Evolutionary conservation across 1,140 invertebrate genomes (phyloP).

Genomic region (Portunus trituberculatus): DNA sequence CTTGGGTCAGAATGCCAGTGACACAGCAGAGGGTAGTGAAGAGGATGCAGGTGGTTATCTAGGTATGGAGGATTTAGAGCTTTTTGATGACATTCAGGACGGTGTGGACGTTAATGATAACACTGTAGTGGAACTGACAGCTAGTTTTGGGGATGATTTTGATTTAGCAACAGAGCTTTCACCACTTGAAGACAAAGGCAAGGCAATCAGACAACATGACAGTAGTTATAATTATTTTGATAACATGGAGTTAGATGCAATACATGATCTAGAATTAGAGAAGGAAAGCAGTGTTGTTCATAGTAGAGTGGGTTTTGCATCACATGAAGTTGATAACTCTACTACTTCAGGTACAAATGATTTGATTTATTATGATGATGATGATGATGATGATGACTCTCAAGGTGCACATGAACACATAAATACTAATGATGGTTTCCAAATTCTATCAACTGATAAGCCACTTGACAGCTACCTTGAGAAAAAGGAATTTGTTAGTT

Average conservation of each 20-base stretch:
- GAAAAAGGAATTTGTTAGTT: background rate
- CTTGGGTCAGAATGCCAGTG: background rate
- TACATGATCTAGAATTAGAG: background rate
- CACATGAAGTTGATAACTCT: background rate
- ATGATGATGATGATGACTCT: background rate
- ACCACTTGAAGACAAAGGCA: background rate
- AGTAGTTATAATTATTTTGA: background rate
- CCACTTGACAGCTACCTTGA: background rate
- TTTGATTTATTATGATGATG: background rate
- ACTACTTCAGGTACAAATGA: background rate
- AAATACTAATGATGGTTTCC: background rate
- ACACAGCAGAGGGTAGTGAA: conserved; percentile 33
- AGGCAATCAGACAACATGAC: background rate
- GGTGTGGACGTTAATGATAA: background rate
- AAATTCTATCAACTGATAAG: background rate
- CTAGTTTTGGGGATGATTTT: background rate
- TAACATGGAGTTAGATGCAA: background rate
- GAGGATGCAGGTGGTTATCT: conserved; percentile 46
- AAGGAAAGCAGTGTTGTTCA: background rate
- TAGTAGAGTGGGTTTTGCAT: background rate
- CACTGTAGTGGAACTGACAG: background rate
- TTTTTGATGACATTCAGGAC: background rate
- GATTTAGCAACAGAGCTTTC: background rate
- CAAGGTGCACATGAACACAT: background rate
- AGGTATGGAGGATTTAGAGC: conserved; percentile 54